These are phyloP conservation scores for Tragelaphus oryx DNA, from an alignment of 2,797 vertebrate genomes.

Conservation along the genomic window DNA sequence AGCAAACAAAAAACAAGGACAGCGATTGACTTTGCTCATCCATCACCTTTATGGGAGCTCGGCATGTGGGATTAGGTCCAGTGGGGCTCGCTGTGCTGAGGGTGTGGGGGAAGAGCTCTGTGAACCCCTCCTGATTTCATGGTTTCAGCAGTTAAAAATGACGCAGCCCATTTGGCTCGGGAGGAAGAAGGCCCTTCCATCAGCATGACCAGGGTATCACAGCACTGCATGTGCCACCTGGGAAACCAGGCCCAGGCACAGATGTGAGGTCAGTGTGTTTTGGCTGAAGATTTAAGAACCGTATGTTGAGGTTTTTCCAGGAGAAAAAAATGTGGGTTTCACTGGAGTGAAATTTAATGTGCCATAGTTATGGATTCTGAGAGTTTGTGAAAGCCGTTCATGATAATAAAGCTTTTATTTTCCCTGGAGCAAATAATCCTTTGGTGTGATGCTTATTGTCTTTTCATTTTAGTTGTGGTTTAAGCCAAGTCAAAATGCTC, in stretches of 20 bases:
- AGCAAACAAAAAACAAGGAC: neutral
- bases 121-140: neutral
- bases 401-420: slow-evolving; percentile 57
- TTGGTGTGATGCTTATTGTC: slow-evolving; percentile 44
- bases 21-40: neutral
- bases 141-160: neutral
- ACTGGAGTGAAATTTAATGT: slow-evolving; percentile 40
- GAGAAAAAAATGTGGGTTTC: slow-evolving; percentile 7
- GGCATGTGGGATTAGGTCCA: neutral
- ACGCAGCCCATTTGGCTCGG: neutral
- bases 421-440: slow-evolving; percentile 50
- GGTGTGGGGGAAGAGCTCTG: neutral
- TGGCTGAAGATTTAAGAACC: neutral
- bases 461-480: slow-evolving; percentile 46
- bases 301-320: neutral
- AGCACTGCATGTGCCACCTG: neutral
- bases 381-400: slow-evolving; percentile 39
- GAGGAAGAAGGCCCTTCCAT: neutral
- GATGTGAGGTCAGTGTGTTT: neutral
- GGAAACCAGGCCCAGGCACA: neutral
- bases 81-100: rapidly evolving
- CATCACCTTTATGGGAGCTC: neutral
- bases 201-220: neutral
- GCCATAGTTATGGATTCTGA: slow-evolving; percentile 37
- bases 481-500: slow-evolving; percentile 32